Evolutionary conservation across 1,140 invertebrate species (phyloP).

Genomic region (Lucilia sericata): DNA sequence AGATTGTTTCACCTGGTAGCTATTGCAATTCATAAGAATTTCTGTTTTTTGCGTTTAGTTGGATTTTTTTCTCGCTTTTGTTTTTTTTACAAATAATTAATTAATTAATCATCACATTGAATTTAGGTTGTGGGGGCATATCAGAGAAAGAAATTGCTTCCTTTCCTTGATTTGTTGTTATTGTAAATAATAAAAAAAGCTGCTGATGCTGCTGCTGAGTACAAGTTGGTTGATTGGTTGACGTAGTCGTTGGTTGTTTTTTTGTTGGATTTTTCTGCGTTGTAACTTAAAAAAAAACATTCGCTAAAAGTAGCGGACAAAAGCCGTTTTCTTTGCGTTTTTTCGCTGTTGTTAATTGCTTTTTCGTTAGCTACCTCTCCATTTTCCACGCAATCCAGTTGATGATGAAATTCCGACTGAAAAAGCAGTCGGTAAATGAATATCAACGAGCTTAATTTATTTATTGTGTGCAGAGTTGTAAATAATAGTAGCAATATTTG

Average conservation of each 20-base stretch:
- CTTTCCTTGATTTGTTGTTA: slow-evolving; percentile 6
- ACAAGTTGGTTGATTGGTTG: slow-evolving; percentile 35
- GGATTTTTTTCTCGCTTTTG: background rate
- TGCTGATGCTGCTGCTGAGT: slow-evolving; percentile 45
- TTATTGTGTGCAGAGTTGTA: no score
- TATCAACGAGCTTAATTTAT: no score
- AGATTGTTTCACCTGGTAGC: slow-evolving; percentile 1
- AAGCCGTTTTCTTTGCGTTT: slow-evolving; percentile 69
- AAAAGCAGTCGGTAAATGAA: background rate
- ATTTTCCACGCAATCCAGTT: slow-evolving; percentile 64
- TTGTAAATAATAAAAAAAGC: slow-evolving; percentile 22
- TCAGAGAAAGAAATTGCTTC: background rate
- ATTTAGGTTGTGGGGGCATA: background rate
- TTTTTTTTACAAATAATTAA: background rate
- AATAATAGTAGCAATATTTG: no score
- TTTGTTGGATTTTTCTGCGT: slow-evolving; percentile 46
- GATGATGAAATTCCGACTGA: slow-evolving; percentile 65
- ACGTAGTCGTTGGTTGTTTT: slow-evolving; percentile 42
- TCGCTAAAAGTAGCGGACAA: slow-evolving; percentile 69
- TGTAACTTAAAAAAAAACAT: slow-evolving; percentile 49
- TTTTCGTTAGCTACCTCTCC: slow-evolving; percentile 68
- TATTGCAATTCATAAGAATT: slow-evolving; percentile 42
- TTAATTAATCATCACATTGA: slow-evolving; percentile 19
- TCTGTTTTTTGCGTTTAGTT: background rate
- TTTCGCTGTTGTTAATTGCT: slow-evolving; percentile 60